A percentile compares a stretch with the other conserved stretches of the same genome.
These are phyloP conservation scores for Centropyge bicolor DNA, from an alignment of 2,797 vertebrate genomes.

Conservation along the genomic window DNA sequence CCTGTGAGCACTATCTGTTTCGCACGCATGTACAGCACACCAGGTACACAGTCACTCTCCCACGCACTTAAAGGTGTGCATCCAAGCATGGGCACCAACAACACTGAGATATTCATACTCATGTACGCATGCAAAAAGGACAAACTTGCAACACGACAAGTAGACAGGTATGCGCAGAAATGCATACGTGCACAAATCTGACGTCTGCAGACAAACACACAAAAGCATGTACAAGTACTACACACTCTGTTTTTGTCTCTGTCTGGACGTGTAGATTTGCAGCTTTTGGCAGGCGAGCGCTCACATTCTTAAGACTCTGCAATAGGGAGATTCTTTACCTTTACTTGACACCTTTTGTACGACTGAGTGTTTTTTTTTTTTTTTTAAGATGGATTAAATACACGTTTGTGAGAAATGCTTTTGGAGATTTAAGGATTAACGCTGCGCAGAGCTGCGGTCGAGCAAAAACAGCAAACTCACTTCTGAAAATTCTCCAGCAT, in stretches of 20 bases:
- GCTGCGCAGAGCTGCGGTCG: background rate
- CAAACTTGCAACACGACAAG: constrained; percentile 1
- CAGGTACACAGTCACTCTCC: constrained; percentile 45
- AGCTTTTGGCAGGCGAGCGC: constrained; percentile 42
- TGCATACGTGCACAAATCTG: background rate
- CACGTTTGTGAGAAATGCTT: constrained; percentile 12
- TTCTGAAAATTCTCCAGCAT: constrained; percentile 16
- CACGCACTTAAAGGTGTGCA: constrained; percentile 45
- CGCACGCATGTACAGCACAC: constrained; percentile 50
- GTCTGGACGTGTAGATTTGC: constrained; percentile 49
- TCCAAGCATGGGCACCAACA: constrained; percentile 33
- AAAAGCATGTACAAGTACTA: background rate
- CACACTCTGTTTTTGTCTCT: constrained; percentile 19
- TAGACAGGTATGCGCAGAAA: constrained; percentile 11
- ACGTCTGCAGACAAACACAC: background rate
- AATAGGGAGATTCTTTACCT: constrained; percentile 26
- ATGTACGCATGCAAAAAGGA: constrained; percentile 29
- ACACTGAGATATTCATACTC: constrained; percentile 7
- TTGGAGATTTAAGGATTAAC: constrained; percentile 8
- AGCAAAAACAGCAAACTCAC: background rate
- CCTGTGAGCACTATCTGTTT: constrained; percentile 53
- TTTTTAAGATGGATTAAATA: constrained; percentile 21
- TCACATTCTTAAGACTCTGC: constrained; percentile 42
- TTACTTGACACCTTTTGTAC: constrained; percentile 21
- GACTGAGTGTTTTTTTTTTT: constrained; percentile 16